These are phyloP conservation scores for Microctonus aethiopoides DNA, from an alignment of 2,888 invertebrate genomes.

Conservation along the genomic window DNA sequence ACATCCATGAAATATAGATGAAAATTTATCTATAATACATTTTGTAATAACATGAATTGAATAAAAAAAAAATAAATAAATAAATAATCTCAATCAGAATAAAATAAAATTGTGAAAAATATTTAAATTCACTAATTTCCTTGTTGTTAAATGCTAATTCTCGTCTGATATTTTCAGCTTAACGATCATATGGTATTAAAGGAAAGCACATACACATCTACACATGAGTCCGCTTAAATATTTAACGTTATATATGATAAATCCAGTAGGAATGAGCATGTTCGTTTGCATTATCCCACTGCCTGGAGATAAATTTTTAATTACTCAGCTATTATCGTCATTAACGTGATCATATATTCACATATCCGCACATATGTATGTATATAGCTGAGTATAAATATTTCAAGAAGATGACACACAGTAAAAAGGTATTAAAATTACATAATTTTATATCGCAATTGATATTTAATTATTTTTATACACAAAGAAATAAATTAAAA, in stretches of 20 bases:
- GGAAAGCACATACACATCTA: neutral
- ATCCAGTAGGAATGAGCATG: constrained; percentile 9
- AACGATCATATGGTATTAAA: constrained; percentile 1
- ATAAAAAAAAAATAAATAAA: neutral
- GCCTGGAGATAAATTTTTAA: constrained; percentile 28
- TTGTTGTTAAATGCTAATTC: neutral
- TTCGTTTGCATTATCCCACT: neutral
- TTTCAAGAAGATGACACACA: neutral
- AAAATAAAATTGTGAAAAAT: neutral
- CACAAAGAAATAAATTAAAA: too few relatives aligned
- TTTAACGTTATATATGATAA: constrained; percentile 9
- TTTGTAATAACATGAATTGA: neutral
- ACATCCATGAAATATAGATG: neutral
- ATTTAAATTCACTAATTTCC: neutral
- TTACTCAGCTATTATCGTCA: constrained; percentile 22
- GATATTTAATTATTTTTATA: too few relatives aligned
- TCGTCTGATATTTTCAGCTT: neutral
- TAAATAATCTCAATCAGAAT: too few relatives aligned
- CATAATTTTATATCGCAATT: neutral
- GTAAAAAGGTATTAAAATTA: neutral
- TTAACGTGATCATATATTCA: neutral
- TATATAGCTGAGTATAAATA: neutral
- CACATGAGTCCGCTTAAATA: neutral
- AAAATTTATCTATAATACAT: neutral
- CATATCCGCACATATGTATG: neutral